phyloP scores from a whole-genome alignment of 2,888 invertebrate species.

The Hylaea fasciaria region DNA sequence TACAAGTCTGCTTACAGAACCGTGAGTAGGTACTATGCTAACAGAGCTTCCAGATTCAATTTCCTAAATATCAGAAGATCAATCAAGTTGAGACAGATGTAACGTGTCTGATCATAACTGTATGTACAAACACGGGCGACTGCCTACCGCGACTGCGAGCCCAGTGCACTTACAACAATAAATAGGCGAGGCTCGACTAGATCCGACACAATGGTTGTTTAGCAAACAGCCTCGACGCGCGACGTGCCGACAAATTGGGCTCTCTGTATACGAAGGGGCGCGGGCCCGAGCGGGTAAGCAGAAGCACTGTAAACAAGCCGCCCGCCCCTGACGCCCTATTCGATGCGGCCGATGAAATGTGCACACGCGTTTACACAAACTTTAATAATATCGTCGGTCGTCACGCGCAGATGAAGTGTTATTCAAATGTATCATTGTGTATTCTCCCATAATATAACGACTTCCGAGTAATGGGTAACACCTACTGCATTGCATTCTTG shows the following conservation, averaged over 20 bases:
- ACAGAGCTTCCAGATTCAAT: conserved; percentile 31
- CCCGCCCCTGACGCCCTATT: conserved; percentile 21
- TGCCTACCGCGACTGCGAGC: conserved; percentile 43
- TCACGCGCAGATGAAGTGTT: too few species aligned
- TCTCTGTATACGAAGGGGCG: conserved; percentile 41
- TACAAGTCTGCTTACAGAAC: too few species aligned
- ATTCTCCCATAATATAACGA: too few species aligned
- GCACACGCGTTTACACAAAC: conserved; percentile 11
- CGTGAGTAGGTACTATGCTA: neutral
- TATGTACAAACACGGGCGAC: conserved; percentile 35
- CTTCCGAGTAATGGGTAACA: too few species aligned
- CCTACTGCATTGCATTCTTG: too few species aligned
- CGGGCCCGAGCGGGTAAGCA: conserved; percentile 6
- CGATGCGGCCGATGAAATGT: conserved; percentile 36
- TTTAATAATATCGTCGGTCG: neutral
- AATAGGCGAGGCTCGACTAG: conserved; percentile 47
- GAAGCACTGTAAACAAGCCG: conserved; percentile 35
- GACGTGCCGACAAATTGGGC: conserved; percentile 59
- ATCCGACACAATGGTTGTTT: conserved; percentile 57
- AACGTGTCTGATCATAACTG: conserved; percentile 40
- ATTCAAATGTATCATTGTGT: too few species aligned
- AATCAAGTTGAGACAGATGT: conserved; percentile 41
- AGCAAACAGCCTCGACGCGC: conserved; percentile 57
- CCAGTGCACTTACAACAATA: conserved; percentile 53
- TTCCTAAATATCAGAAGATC: conserved; percentile 31